phyloP scores from a whole-genome alignment of 2,888 invertebrate species.

The Philonicus albiceps region DNA sequence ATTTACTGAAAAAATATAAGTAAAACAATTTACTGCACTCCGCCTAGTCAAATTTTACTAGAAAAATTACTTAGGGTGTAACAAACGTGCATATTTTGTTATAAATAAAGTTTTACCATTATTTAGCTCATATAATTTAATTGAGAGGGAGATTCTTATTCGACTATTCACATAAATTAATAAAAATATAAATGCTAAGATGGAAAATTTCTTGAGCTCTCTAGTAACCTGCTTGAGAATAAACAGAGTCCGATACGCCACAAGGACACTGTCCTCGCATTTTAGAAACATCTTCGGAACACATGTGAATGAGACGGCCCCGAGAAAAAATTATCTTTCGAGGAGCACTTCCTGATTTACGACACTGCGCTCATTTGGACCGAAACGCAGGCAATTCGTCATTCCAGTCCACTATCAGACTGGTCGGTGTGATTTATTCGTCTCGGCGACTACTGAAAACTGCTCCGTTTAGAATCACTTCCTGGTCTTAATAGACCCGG shows the following conservation, averaged over 20 bases:
- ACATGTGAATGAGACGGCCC: background rate
- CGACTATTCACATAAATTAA: background rate
- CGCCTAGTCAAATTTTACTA: too few species aligned
- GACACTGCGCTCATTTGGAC: background rate
- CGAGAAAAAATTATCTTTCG: background rate
- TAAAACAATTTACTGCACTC: too few species aligned
- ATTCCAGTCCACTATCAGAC: constrained; percentile 40
- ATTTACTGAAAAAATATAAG: too few species aligned
- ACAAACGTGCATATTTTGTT: too few species aligned
- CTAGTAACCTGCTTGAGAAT: background rate
- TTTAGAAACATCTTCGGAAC: constrained; percentile 11
- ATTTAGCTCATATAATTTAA: too few species aligned
- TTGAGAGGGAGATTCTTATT: too few species aligned
- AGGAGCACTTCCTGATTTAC: background rate
- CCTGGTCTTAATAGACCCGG: background rate
- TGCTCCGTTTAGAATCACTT: constrained; percentile 27
- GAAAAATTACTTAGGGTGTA: too few species aligned
- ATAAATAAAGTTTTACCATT: too few species aligned
- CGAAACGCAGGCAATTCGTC: constrained; percentile 43
- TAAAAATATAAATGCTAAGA: background rate
- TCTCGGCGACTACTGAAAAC: constrained; percentile 26
- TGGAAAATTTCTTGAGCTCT: background rate
- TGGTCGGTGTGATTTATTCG: constrained; percentile 43
- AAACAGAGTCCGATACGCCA: background rate
- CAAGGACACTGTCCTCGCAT: background rate